These are phyloP conservation scores for Apantesis nais DNA, from an alignment of 2,888 invertebrate species.

Conservation along the genomic window DNA sequence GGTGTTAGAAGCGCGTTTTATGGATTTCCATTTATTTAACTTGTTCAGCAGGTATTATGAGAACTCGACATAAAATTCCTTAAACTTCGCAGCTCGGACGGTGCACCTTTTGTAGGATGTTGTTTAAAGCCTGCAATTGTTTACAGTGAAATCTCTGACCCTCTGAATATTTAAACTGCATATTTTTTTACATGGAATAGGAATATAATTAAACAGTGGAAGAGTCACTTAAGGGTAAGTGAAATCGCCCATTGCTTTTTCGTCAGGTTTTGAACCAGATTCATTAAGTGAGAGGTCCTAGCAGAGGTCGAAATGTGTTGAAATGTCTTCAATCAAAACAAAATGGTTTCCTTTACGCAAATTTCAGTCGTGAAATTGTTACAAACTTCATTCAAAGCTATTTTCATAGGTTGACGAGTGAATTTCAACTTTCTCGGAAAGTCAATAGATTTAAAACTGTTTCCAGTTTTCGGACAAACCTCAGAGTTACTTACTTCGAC, in stretches of 20 bases:
- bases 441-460: conserved; percentile 14
- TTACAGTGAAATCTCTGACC: neutral
- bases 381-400: conserved; percentile 12
- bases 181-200: neutral
- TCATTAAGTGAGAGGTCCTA: neutral
- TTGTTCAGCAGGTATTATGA: neutral
- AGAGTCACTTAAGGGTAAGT: too few species aligned
- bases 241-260: neutral
- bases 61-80: neutral
- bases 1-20: neutral
- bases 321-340: conserved; percentile 5
- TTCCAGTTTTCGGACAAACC: neutral
- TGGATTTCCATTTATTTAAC: neutral
- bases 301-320: neutral
- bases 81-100: neutral
- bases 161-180: neutral
- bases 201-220: too few species aligned
- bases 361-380: conserved; percentile 15
- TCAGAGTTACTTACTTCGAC: neutral
- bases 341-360: conserved; percentile 12
- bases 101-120: neutral
- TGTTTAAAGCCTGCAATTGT: neutral
- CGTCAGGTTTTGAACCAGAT: neutral
- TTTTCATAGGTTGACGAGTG: conserved; percentile 4
- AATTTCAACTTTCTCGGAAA: conserved; percentile 13